Evolutionary conservation across 2,113 vertebrate genomes (phyloP).

Genomic region (Empidonax alnorum): DNA sequence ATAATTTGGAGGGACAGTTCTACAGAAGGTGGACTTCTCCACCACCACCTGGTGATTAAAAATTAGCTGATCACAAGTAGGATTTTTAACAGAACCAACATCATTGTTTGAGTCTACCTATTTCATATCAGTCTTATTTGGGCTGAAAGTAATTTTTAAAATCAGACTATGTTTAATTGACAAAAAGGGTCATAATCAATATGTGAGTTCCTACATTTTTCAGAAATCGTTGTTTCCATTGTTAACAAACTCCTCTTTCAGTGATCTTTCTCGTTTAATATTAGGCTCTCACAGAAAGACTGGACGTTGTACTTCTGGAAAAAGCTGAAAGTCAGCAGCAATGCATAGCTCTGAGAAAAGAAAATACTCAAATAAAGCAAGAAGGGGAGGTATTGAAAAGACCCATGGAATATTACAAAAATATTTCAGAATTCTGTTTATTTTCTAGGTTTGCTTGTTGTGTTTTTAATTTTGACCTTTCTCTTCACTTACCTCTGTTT

Average conservation of each 20-base stretch:
- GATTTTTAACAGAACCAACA: neutral
- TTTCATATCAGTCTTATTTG: neutral
- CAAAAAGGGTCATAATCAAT: neutral
- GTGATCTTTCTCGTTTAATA: conserved; percentile 24
- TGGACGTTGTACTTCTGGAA: conserved; percentile 89
- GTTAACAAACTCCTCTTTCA: neutral
- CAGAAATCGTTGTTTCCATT: neutral
- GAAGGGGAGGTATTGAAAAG: conserved; percentile 81
- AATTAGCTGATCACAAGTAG: neutral
- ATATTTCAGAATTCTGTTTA: neutral
- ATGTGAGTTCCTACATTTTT: neutral
- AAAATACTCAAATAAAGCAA: conserved; percentile 80
- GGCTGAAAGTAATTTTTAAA: neutral
- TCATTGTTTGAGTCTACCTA: neutral
- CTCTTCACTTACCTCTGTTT: neutral
- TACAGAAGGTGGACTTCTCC: neutral
- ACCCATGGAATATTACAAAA: neutral
- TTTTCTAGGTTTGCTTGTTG: neutral
- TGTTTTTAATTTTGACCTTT: neutral
- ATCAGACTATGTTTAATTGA: neutral
- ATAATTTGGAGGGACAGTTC: neutral
- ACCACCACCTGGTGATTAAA: neutral
- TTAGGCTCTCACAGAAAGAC: conserved; percentile 89
- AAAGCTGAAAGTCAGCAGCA: conserved; percentile 95
- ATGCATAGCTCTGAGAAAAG: conserved; percentile 82